These are phyloP conservation scores for Drosophila paucipuncta DNA, from an alignment of 2,888 invertebrate genomes.

Conservation along the genomic window DNA sequence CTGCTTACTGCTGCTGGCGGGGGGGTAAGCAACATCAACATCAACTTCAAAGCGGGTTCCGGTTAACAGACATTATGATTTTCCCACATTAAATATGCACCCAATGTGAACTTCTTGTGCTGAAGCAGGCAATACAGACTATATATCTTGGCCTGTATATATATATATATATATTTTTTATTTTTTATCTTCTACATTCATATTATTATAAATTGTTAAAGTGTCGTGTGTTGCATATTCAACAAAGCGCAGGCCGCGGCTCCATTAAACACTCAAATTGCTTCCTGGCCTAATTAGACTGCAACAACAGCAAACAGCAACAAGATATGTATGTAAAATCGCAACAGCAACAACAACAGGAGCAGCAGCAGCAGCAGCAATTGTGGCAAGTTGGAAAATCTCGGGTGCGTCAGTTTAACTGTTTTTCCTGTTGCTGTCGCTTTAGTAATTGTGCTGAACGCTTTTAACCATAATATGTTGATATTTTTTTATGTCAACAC, in stretches of 20 bases:
- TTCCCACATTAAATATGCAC: conserved; percentile 76
- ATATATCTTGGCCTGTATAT: background rate
- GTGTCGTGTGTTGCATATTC: conserved; percentile 40
- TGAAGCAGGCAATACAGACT: conserved; percentile 1
- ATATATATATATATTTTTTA: background rate
- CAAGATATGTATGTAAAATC: conserved; percentile 21
- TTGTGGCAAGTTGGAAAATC: conserved; percentile 33
- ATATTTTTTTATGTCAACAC: conserved; percentile 19
- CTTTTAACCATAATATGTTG: conserved; percentile 23
- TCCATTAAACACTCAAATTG: conserved; percentile 69
- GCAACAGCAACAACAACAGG: conserved; percentile 17
- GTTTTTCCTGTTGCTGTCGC: conserved; percentile 14
- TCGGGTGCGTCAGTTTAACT: conserved; percentile 33
- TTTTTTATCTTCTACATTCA: conserved; percentile 11
- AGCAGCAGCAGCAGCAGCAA: background rate
- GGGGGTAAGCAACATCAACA: conserved; percentile 17
- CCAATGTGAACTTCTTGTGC: conserved; percentile 41
- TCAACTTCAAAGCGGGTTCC: conserved; percentile 62
- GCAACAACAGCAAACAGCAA: conserved; percentile 15
- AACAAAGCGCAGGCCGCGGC: conserved; percentile 39
- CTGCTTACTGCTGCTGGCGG: conserved; percentile 20
- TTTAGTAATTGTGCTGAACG: conserved; percentile 21
- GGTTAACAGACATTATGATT: conserved; percentile 56
- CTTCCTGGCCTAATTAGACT: conserved; percentile 73
- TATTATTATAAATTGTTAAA: conserved; percentile 26